Base-by-base conservation (phyloP, 2,113 vertebrate species). In the Andinoacara biseriatus region DNA sequence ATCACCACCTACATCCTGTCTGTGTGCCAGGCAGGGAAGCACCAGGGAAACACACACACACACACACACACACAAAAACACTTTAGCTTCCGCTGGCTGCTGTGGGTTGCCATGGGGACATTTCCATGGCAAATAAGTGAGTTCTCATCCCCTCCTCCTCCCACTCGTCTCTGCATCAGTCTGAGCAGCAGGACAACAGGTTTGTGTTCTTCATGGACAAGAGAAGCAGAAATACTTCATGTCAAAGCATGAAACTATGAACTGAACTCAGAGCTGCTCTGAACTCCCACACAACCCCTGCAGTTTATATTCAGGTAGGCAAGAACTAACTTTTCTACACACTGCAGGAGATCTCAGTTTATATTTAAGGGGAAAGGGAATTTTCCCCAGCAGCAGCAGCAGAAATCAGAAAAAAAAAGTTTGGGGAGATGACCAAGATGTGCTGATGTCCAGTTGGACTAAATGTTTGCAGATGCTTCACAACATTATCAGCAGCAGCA, bases 81-180 rank as follows among this genome's bases (percentile, higher is more conserved):
- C 18, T 46, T 69, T 14, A 43, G 38, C 74, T 49, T 67, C 74
- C 54, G 46, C 7, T 13, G 13, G 76, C 76, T 61, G 76, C 65
- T 62, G 83, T 33, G 20, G 49, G 77, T 85, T 74, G 67, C 67
- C 58, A 85, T 57, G 76, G 83, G n/a, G 67, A 80, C 76, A 46
- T 79, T 74, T 84, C 58, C 92, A 93, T 92, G 94, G 95, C 92
- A 93, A 92, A 92, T 80, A 91, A 88, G 89, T 80, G 85, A 76
- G 63, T 31, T 59, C 69, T 33, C 24, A 20, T 72, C 65, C 65
- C 43, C 65, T 72, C 62, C 56, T 76, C 58, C 79, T 78, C 82
- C 86, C 76, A 67, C 83, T 86, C 78, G 11, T 76, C 67, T 84
- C 81, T 80, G 86, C 82, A 83, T 87, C 88, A 63, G 80, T 83